A percentile compares a stretch with the other conserved stretches of the same genome.
These are phyloP conservation scores for Daktulosphaira vitifoliae DNA, from an alignment of 1,140 invertebrate species.

Conservation along the genomic window DNA sequence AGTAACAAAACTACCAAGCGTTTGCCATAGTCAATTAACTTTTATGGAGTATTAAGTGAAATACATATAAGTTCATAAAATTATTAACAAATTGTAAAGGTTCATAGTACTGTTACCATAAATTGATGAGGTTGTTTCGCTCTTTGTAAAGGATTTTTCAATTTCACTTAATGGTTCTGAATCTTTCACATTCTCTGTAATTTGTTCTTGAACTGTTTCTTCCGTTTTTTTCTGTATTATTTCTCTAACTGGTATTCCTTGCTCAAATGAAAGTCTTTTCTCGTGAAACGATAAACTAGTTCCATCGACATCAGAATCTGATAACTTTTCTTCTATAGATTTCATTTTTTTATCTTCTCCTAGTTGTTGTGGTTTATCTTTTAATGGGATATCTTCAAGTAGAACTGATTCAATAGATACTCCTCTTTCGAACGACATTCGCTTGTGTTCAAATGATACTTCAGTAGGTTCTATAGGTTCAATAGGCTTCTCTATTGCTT, in stretches of 20 bases:
- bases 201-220: neutral
- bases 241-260: conserved; percentile 43
- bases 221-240: conserved; percentile 19
- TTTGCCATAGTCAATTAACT: too few relatives aligned
- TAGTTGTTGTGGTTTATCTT: conserved; percentile 41
- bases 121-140: neutral
- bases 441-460: conserved; percentile 39
- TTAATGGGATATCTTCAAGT: conserved; percentile 11
- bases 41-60: too few relatives aligned
- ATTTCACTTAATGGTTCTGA: neutral
- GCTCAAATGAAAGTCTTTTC: conserved; percentile 45
- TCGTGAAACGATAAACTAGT: conserved; percentile 44
- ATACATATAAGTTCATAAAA: too few relatives aligned
- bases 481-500: neutral
- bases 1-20: too few relatives aligned
- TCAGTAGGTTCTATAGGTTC: conserved; percentile 28
- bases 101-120: too few relatives aligned
- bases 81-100: too few relatives aligned
- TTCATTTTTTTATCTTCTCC: conserved; percentile 34
- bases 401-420: conserved; percentile 32
- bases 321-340: conserved; percentile 4
- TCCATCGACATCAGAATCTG: conserved; percentile 40
- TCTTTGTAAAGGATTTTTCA: neutral
- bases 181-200: neutral
- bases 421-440: conserved; percentile 39